A percentile compares a stretch with the other conserved stretches of the same genome.
phyloP scores from a whole-genome alignment of 2,113 vertebrate species.

The Aplodontia rufa region DNA sequence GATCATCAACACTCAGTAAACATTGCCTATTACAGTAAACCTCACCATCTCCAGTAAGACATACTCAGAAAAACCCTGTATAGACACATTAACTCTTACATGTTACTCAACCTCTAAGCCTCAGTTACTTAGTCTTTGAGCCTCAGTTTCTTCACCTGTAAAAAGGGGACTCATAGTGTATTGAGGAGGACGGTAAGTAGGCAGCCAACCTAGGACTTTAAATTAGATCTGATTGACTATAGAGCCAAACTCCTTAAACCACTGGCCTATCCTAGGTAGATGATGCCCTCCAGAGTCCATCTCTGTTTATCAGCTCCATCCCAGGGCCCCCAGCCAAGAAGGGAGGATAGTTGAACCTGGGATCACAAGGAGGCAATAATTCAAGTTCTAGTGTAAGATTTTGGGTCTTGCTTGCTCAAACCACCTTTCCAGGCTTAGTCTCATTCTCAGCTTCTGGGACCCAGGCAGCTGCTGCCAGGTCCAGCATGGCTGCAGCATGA shows the following conservation, averaged over 20 bases:
- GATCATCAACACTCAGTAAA: not conserved
- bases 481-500: not conserved
- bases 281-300: not conserved
- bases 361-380: not conserved
- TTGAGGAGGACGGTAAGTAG: slow-evolving; percentile 10
- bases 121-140: not conserved
- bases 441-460: not conserved
- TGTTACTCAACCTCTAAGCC: not conserved
- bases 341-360: not conserved
- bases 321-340: not conserved
- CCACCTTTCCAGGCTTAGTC: not conserved
- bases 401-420: not conserved
- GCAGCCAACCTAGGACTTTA: slow-evolving; percentile 45
- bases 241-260: slow-evolving; percentile 14
- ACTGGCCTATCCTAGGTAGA: not conserved
- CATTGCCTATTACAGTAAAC: not conserved
- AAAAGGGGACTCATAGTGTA: not conserved
- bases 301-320: not conserved
- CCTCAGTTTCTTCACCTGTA: not conserved
- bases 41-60: not conserved
- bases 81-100: not conserved
- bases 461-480: not conserved
- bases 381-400: not conserved
- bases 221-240: slow-evolving; percentile 34
- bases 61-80: not conserved